Evolutionary conservation across 2,888 invertebrate species (phyloP), one percentile per base, ranked within the genome.

Genomic region (Tenthredo distinguenda): DNA sequence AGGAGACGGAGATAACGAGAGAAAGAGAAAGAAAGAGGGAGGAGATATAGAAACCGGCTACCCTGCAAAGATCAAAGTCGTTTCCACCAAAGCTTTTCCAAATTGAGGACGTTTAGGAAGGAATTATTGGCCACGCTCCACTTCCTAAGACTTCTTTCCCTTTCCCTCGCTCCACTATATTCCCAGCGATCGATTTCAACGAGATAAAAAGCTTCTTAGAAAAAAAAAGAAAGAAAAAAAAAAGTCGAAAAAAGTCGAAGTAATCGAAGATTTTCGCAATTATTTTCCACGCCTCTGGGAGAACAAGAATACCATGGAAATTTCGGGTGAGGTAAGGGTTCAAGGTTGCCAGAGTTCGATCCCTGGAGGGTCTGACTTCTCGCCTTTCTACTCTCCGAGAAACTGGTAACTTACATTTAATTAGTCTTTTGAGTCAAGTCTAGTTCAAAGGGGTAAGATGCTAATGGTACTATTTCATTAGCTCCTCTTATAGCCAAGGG

Each of bases 61-160:
- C 40, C 37, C 58, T 21, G 58, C 47, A 40, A 50, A 83, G 83
- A 83, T 83, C 83, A 83, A 83, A 83, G 83, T 83, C 43, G 47
- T 68, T 68, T 68, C 83, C 3, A 31, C 83, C 40, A 83, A 83
- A 71, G 68, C 68, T 83, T 83, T 83, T 34, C 83, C 47, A 83
- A 83, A 83, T 83, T 83, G 83, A 40, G 83, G 68, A 83, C 83
- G 83, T 71, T 83, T 83, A 83, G 83, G 34, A 83, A 58, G 62
- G 83, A 83, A 83, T 83, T 83, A 83, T 83, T 83, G 65, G 83
- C 55, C 68, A 83, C 68, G 83, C 68, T 83, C 37, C 68, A 71
- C 83, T 83, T 83, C 31, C 65, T 43, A 34, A 40, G 58, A 81
- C 81, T 81, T 62, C 58, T 40, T 21, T 21, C 74, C n/a, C n/a